phyloP scores from a whole-genome alignment of 2,113 vertebrate species.

The Indicator indicator region DNA sequence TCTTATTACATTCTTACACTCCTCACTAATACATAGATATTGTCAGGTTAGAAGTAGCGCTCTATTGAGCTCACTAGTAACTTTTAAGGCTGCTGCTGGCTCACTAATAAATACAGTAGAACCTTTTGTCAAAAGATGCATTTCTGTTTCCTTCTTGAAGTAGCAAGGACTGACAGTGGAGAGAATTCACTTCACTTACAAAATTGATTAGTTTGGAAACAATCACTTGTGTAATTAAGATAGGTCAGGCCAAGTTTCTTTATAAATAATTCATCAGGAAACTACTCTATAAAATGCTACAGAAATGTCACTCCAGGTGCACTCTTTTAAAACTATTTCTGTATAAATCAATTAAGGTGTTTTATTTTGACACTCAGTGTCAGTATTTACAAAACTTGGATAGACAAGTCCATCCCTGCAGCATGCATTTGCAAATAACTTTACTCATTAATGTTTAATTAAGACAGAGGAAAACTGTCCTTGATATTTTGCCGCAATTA shows the following conservation, averaged over 20 bases:
- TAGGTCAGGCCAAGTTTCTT: conserved; percentile 74
- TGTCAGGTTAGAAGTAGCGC: not conserved
- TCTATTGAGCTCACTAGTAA: not conserved
- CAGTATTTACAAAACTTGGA: conserved; percentile 82
- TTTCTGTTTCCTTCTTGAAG: conserved; percentile 2
- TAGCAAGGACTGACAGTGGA: conserved; percentile 16
- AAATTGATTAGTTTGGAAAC: conserved; percentile 81
- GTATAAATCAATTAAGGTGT: conserved; percentile 83
- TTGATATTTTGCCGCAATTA: conserved; percentile 86
- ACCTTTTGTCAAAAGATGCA: not conserved
- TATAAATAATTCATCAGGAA: conserved; percentile 82
- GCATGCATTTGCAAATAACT: conserved; percentile 84
- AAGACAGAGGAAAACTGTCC: conserved; percentile 85
- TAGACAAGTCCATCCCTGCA: conserved; percentile 80
- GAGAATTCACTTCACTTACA: conserved; percentile 64
- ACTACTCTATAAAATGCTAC: conserved; percentile 72
- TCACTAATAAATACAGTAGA: not conserved
- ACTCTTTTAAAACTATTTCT: conserved; percentile 77
- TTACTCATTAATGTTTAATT: conserved; percentile 87
- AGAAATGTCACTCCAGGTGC: conserved; percentile 76
- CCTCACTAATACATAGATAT: not conserved
- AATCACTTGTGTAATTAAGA: conserved; percentile 77
- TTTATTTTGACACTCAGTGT: conserved; percentile 81
- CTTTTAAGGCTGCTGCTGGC: not conserved
- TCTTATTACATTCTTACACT: not conserved